phyloP scores from a whole-genome alignment of 2,888 invertebrate genomes.

The Pristionchus fissidentatus region DNA sequence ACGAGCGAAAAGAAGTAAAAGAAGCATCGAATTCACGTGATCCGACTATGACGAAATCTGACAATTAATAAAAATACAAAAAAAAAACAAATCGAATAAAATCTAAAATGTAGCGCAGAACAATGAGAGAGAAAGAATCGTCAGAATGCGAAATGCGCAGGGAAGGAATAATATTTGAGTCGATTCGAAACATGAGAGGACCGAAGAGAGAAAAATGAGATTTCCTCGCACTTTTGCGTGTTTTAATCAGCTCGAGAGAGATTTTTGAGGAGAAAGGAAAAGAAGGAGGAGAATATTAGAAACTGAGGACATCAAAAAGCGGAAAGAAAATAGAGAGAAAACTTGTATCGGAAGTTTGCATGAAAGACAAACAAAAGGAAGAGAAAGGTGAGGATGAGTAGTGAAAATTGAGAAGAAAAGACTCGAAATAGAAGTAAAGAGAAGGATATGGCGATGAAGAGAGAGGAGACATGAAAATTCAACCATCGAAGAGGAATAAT shows the following conservation, averaged over 20 bases:
- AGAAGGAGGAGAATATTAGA: slow-evolving; percentile 16
- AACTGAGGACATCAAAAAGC: slow-evolving; percentile 14
- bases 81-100: neutral
- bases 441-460: neutral
- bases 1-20: slow-evolving; percentile 29
- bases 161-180: neutral
- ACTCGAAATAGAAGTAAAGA: neutral
- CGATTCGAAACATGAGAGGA: slow-evolving; percentile 22
- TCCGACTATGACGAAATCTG: neutral
- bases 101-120: no score
- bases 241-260: slow-evolving; percentile 7
- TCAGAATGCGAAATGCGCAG: neutral
- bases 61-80: neutral
- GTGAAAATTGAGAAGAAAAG: neutral
- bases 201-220: neutral
- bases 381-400: neutral
- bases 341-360: neutral
- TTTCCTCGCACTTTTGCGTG: neutral
- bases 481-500: no score
- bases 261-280: neutral
- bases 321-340: slow-evolving; percentile 29
- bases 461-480: neutral
- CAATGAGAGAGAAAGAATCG: no score
- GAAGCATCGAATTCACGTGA: neutral
- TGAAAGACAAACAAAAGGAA: slow-evolving; percentile 20